Evolutionary conservation across 2,797 vertebrate species (phyloP), one percentile per base, ranked within the genome.

Genomic region (Denticeps clupeoides): DNA sequence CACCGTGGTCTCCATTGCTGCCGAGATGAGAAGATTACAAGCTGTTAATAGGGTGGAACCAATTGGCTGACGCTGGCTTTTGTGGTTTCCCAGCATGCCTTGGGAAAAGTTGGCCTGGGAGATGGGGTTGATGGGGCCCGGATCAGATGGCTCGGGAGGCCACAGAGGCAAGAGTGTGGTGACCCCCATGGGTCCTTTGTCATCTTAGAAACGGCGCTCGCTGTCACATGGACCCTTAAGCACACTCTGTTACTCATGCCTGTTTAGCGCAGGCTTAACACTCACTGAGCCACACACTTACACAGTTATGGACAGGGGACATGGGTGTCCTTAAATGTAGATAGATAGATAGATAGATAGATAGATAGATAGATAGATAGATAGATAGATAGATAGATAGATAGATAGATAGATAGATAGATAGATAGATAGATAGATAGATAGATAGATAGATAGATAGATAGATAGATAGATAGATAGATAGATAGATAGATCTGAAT

Each of bases 1-100:
- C 55, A 55, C 68, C 57, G 59, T 66, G 69, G 72, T 78, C 70
- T n/a, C 69, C 51, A 24, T 44, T 47, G 75, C 78, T 80, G 79
- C 72, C 75, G 86, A 86, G 87, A 97, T 93, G 92, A 95, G 91
- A 92, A 89, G 87, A 91, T 91, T 85, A 97, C 93, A 85, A 90
- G 88, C 90, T 90, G 86, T 89, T 98, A 95, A 98, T 97, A 94
- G 87, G 85, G 89, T 82, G 89, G 89, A 93, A 94, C 93, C 87
- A 90, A 96, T 97, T 41, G 57, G 58, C 72, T 87, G 86, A 88
- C 84, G 82, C 64, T 6, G 49, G 65, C 73, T 63, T 78, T 79
- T 81, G 81, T 88, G 64, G 73, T 64, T 5, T 79, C 73, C 71
- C 84, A 85, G 86, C 87, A 79, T 86, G 82, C 85, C 75, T 78